Conservation (phyloP, 1,140 invertebrate species). For the Oedothorax gibbosus region DNA sequence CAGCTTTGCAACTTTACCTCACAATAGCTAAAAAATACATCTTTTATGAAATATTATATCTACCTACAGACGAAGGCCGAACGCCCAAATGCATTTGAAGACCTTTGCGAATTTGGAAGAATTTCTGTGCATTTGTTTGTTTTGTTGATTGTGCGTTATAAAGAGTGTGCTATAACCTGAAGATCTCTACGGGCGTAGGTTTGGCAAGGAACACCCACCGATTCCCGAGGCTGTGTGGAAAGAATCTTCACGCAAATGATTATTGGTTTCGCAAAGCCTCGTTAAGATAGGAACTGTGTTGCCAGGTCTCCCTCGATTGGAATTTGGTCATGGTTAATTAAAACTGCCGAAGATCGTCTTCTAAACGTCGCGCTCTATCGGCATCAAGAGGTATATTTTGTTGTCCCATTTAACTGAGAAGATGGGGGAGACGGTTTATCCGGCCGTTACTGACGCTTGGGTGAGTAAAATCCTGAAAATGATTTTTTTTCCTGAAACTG, state of each 20-base stretch:
- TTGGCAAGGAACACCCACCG: constrained; percentile 49
- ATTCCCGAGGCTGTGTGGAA: not conserved
- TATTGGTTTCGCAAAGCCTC: constrained; percentile 16
- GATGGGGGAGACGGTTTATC: constrained; percentile 35
- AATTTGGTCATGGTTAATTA: constrained; percentile 42
- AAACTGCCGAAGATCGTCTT: not conserved
- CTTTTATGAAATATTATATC: constrained; percentile 31
- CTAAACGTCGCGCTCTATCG: not conserved
- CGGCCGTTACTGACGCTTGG: constrained; percentile 34
- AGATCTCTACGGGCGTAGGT: constrained; percentile 28
- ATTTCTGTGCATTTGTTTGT: not conserved
- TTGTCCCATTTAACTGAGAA: not conserved
- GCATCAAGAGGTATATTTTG: not conserved
- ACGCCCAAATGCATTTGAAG: constrained; percentile 26
- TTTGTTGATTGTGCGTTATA: not conserved
- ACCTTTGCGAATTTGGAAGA: not conserved
- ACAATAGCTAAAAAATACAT: constrained; percentile 3
- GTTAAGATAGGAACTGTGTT: not conserved
- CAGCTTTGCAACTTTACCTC: no score
- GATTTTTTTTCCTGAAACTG: not conserved
- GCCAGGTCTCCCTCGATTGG: not conserved
- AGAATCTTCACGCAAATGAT: constrained; percentile 26
- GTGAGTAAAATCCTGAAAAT: constrained; percentile 8
- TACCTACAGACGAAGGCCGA: constrained; percentile 30
- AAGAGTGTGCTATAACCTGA: constrained; percentile 16